Percentiles rank a stretch among this genome's conserved stretches.
Conservation (phyloP, 2,797 vertebrate genomes). For the Parotocinclus haroldoi region DNA sequence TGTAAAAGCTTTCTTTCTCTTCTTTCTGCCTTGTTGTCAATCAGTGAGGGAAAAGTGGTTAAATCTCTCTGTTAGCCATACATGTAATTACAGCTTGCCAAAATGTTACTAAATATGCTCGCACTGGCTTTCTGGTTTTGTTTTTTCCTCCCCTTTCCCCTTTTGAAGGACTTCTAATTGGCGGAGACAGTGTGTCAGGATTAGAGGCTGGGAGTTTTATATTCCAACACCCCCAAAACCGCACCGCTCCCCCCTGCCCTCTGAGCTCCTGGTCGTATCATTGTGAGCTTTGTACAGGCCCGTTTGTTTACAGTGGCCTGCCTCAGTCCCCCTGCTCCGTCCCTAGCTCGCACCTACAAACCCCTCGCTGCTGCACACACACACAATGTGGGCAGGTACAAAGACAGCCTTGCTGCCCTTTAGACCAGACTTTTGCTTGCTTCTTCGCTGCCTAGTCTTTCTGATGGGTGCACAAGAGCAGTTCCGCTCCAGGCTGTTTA, state of each 20-base stretch:
- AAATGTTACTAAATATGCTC: conserved; percentile 80
- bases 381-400: neutral
- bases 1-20: conserved; percentile 2
- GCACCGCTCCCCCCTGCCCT: conserved; percentile 36
- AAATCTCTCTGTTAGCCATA: conserved; percentile 78
- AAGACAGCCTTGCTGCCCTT: neutral
- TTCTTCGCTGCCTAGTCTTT: neutral
- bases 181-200: conserved; percentile 78
- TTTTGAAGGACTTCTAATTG: conserved; percentile 78
- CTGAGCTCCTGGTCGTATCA: conserved; percentile 20
- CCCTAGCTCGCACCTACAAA: conserved; percentile 57
- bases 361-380: conserved; percentile 46
- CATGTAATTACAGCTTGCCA: conserved; percentile 82
- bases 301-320: conserved; percentile 46
- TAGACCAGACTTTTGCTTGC: neutral
- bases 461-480: neutral
- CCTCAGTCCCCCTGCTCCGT: conserved; percentile 40
- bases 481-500: conserved; percentile 6
- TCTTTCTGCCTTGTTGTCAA: conserved; percentile 70
- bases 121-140: conserved; percentile 75
- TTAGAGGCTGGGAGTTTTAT: conserved; percentile 76
- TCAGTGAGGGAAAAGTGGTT: conserved; percentile 77
- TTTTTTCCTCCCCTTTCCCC: conserved; percentile 78
- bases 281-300: conserved; percentile 28
- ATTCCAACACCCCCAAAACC: conserved; percentile 63